Base-by-base conservation (phyloP, 2,113 vertebrate genomes). In the Cyanistes caeruleus region DNA sequence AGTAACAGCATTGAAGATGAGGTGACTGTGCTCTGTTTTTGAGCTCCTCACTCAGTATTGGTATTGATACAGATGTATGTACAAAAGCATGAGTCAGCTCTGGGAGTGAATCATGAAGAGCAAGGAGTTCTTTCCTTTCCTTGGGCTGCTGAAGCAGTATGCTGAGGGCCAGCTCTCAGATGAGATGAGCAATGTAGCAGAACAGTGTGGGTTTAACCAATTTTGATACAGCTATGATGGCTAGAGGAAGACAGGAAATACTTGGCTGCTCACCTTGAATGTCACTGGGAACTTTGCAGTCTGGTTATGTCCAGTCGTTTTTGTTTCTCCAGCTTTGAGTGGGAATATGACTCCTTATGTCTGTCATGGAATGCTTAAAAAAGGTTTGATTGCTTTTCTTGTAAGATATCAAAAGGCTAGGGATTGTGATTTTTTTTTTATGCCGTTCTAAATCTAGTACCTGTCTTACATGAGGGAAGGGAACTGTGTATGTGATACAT, bases 131-230 rank as follows among this genome's bases (percentile, higher is more conserved):
- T 84, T 67, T 7, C 37, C 28, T 79, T 86, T 72, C 21, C 37
- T 74, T 77, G 28, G 11, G 63, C 67, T 51, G 23, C 35, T 89
- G 55, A 64, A 68, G 53, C 31, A 69, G 8, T 58, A 13, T 73
- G 22, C 51, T 58, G 59, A 81, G 20, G 13, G 25, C 13, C 7
- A 59, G 0, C 59, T 81, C 25, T 25, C 37, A 28, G 25, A 1
- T 3, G 1, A 55, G 35, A n/a, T 60, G 43, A 82, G 5, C 33
- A 63, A 39, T 13, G 5, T 89, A 11, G 35, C 21, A 72, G 43
- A 70, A 43, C 11, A 16, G 20, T 10, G 3, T 1, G 2, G 4
- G 31, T 43, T 16, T 41, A 43, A 17, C 22, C 2, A 2, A 2
- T 11, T n/a, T 39, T 30, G 27, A 69, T 90, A 52, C 8, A 55